Percentiles rank a stretch among this genome's conserved stretches.
Conservation (phyloP, 2,888 invertebrate species). For the Platycheirus rosarum region DNA sequence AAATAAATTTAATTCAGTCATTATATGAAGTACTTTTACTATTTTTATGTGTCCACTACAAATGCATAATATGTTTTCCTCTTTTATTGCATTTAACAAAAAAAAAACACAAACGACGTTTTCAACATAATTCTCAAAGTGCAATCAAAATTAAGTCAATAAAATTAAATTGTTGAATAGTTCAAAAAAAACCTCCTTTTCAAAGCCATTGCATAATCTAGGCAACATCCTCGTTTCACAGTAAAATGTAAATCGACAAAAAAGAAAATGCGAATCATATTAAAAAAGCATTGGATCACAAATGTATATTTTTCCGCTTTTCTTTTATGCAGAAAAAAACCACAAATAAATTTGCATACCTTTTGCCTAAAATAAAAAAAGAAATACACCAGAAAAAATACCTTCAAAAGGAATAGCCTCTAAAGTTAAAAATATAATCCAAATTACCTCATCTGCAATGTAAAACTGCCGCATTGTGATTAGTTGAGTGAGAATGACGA, state of each 20-base stretch:
- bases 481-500: constrained; percentile 15
- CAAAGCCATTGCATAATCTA: not conserved
- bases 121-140: no score
- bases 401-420: constrained; percentile 28
- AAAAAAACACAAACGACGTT: no score
- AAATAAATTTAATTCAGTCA: no score
- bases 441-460: constrained; percentile 71
- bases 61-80: no score
- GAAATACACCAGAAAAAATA: no score
- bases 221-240: constrained; percentile 3
- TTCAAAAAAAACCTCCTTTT: not conserved
- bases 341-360: constrained; percentile 53
- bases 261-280: not conserved
- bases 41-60: no score
- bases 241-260: no score
- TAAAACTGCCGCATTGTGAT: constrained; percentile 56
- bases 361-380: constrained; percentile 23
- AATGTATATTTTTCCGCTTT: constrained; percentile 2
- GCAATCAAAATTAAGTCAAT: constrained; percentile 18
- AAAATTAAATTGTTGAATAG: constrained; percentile 5
- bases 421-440: constrained; percentile 45
- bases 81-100: no score
- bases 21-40: no score
- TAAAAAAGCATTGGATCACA: constrained; percentile 6
- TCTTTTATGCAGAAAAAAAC: constrained; percentile 1